Base-by-base conservation (phyloP, 1,140 invertebrate genomes). In the Drosophila nasuta region DNA sequence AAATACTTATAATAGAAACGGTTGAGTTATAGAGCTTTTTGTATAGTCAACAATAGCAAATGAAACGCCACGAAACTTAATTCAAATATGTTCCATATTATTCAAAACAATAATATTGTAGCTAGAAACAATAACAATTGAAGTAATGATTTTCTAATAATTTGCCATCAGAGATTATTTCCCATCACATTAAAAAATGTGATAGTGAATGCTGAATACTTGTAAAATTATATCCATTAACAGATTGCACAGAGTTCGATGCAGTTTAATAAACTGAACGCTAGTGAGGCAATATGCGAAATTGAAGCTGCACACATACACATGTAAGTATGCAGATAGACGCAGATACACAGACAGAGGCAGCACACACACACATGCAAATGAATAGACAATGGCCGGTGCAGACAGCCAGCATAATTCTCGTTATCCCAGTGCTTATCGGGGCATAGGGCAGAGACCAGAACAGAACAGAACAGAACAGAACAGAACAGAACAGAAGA, bases 321-420 rank as follows among this genome's bases (percentile, higher is more conserved):
- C 20, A 30, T 5, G n/a, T 10, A 28, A 5, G 4, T 5, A 33
- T 3, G n/a, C 30, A 63, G 15, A 49, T 46, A 62, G 13, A 49
- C 28, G 10, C 10, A 46, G n/a, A 62, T 45, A 48, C 30, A 56
- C 52, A 17, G 35, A 38, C 6, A 38, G 35, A 38, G 1, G 35
- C 35, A 38, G 7, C 20, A 38, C 8, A 58, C 2, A 38, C 46
- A 63, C 11, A 30, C 49, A 35, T 10, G n/a, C 20, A 54, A 11
- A 38, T 11, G 56, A 3, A 33, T 15, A 62, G 30, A 49, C 56
- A 60, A 59, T 28, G 48, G 43, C 15, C n/a, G 35, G 11, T 10
- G 25, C 38, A 49, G 48, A 33, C 49, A 58, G 54, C 60, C 67
- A 65, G 59, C 73, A 75, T 75, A 64, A 71, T 75, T 71, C 51